Conservation (phyloP, 2,797 vertebrate species). For the Ptychobarbus kaznakovi region DNA sequence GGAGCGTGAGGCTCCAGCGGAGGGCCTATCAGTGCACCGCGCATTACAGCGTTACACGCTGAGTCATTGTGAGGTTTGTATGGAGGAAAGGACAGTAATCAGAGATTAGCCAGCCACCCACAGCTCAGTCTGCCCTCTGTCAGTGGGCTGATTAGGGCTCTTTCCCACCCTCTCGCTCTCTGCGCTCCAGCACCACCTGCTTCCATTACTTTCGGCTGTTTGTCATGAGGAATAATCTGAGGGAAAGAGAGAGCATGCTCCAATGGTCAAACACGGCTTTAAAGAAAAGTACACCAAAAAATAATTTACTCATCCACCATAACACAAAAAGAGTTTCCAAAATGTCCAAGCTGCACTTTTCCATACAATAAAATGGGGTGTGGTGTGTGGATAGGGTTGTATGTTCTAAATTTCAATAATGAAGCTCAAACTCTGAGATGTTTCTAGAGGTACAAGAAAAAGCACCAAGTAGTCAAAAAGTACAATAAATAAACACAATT, state of each 20-base stretch:
- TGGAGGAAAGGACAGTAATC: conserved; percentile 62
- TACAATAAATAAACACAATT: neutral
- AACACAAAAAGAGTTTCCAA: neutral
- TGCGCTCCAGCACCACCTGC: conserved; percentile 7
- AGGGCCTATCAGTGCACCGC: conserved; percentile 46
- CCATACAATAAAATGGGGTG: neutral
- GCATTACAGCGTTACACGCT: conserved; percentile 33
- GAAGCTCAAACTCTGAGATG: neutral
- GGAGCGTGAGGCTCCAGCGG: conserved; percentile 12
- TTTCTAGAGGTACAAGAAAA: neutral
- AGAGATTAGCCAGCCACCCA: conserved; percentile 73
- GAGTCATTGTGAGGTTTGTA: conserved; percentile 49
- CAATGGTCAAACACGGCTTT: neutral
- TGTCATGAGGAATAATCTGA: conserved; percentile 8
- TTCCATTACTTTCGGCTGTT: conserved; percentile 26
- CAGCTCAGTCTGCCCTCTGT: conserved; percentile 69
- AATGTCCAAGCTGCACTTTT: neutral
- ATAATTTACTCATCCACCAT: neutral
- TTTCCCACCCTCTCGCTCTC: conserved; percentile 65
- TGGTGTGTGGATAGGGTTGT: no score
- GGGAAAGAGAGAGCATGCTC: neutral
- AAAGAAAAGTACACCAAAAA: neutral
- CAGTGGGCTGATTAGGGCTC: conserved; percentile 76
- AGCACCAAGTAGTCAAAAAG: neutral
- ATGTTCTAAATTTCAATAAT: no score